Conservation (phyloP, 2,888 invertebrate genomes). For the Laspeyria flexula region DNA sequence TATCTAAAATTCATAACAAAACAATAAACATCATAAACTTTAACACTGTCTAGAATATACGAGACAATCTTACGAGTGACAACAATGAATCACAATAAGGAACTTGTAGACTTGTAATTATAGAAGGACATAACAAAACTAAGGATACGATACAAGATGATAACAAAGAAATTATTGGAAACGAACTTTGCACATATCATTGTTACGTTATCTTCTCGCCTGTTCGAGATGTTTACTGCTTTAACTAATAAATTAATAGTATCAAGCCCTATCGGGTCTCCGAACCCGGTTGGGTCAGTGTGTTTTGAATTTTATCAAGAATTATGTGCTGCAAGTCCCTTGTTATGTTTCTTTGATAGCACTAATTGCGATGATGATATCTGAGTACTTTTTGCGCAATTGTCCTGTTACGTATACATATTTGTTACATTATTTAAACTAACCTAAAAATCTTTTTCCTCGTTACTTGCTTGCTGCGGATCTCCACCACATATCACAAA, state of each 20-base stretch:
- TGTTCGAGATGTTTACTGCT: constrained; percentile 50
- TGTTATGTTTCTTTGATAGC: constrained; percentile 27
- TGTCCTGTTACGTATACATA: constrained; percentile 5
- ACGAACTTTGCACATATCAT: constrained; percentile 49
- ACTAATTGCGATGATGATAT: constrained; percentile 19
- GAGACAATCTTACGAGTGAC: background rate
- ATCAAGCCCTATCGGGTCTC: constrained; percentile 45
- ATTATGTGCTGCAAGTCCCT: constrained; percentile 30
- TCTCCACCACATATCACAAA: too few species aligned
- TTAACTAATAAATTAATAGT: constrained; percentile 46
- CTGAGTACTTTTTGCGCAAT: constrained; percentile 8
- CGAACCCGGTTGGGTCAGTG: constrained; percentile 52
- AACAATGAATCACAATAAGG: background rate
- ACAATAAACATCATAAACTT: background rate
- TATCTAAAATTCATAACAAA: background rate
- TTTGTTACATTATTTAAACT: background rate
- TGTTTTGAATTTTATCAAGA: constrained; percentile 57
- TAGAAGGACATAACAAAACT: background rate
- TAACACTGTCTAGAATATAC: background rate
- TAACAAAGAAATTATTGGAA: constrained; percentile 41
- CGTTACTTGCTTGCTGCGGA: too few species aligned
- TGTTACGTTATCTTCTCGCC: constrained; percentile 39
- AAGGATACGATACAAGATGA: constrained; percentile 20
- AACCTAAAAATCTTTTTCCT: too few species aligned
- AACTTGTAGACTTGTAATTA: background rate